These are phyloP conservation scores for Geotrypetes seraphini DNA, from an alignment of 2,797 vertebrate species.

Conservation along the genomic window DNA sequence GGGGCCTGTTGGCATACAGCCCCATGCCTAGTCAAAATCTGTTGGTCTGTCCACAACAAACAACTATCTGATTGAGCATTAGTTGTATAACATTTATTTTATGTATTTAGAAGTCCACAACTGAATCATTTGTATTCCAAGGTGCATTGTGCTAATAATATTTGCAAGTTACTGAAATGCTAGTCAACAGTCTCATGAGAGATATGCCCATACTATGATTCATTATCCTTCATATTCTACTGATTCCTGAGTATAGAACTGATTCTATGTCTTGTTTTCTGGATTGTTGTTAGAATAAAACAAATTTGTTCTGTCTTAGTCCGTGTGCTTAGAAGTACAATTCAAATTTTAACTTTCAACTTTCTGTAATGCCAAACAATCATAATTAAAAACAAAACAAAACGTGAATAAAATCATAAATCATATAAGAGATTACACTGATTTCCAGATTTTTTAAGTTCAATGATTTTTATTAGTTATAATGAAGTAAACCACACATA, in stretches of 20 bases:
- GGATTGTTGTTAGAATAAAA: slow-evolving; percentile 52
- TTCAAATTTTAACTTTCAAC: slow-evolving; percentile 59
- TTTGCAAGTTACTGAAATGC: slow-evolving; percentile 38
- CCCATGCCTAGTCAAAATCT: slow-evolving; percentile 12
- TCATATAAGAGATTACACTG: slow-evolving; percentile 62
- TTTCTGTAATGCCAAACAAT: slow-evolving; percentile 58
- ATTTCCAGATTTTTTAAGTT: too few species aligned
- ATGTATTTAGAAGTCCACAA: not conserved
- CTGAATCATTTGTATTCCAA: slow-evolving; percentile 14
- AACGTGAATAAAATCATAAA: slow-evolving; percentile 78
- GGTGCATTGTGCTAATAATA: slow-evolving; percentile 43
- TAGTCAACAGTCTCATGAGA: slow-evolving; percentile 35
- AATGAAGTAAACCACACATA: too few species aligned
- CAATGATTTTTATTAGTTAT: too few species aligned
- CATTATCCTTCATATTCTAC: slow-evolving; percentile 50
- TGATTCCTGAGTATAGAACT: slow-evolving; percentile 44
- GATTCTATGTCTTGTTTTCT: slow-evolving; percentile 42
- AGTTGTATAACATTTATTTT: not conserved
- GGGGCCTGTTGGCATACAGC: slow-evolving; percentile 16
- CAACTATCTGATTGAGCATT: slow-evolving; percentile 2
- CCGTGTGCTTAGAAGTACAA: slow-evolving; percentile 52
- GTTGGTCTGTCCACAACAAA: slow-evolving; percentile 17
- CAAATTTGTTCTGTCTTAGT: slow-evolving; percentile 53
- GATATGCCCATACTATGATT: slow-evolving; percentile 45
- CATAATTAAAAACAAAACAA: slow-evolving; percentile 80